These are phyloP conservation scores for Larimichthys crocea DNA, from an alignment of 2,113 vertebrate genomes.

Conservation along the genomic window DNA sequence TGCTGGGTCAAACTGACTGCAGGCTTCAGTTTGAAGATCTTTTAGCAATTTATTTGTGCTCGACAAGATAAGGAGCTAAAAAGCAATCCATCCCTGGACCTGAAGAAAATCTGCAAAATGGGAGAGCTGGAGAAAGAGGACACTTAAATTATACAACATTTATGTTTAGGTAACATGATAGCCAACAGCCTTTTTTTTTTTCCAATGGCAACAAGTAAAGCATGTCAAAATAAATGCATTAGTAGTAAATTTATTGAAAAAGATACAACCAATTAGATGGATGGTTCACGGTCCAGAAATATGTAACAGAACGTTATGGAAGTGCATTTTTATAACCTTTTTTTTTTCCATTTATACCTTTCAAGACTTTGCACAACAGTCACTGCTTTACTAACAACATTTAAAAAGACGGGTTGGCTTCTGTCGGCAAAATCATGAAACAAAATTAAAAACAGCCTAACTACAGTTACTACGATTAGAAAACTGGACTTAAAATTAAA, in stretches of 20 bases:
- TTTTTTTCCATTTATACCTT: slow-evolving; percentile 64
- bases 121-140: slow-evolving; percentile 1
- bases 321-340: slow-evolving; percentile 70
- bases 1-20: slow-evolving; percentile 18
- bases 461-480: slow-evolving; percentile 81
- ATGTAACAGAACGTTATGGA: slow-evolving; percentile 80
- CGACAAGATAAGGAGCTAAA: slow-evolving; percentile 21
- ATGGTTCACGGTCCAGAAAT: slow-evolving; percentile 82
- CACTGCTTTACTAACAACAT: slow-evolving; percentile 83
- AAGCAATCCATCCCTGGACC: background rate
- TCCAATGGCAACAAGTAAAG: slow-evolving; percentile 2
- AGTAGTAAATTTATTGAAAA: slow-evolving; percentile 89
- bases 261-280: slow-evolving; percentile 84
- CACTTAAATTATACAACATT: background rate
- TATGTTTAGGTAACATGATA: background rate
- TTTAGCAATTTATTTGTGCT: slow-evolving; percentile 9
- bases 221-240: slow-evolving; percentile 72
- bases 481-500: slow-evolving; percentile 79
- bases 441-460: slow-evolving; percentile 70
- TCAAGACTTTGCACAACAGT: slow-evolving; percentile 79
- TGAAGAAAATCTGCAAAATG: slow-evolving; percentile 2
- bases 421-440: slow-evolving; percentile 73
- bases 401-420: slow-evolving; percentile 81
- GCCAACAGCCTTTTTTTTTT: background rate
- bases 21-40: slow-evolving; percentile 26